Percentiles rank a stretch among this genome's conserved stretches.
phyloP scores from a whole-genome alignment of 2,113 vertebrate genomes.

The Chionomys nivalis region DNA sequence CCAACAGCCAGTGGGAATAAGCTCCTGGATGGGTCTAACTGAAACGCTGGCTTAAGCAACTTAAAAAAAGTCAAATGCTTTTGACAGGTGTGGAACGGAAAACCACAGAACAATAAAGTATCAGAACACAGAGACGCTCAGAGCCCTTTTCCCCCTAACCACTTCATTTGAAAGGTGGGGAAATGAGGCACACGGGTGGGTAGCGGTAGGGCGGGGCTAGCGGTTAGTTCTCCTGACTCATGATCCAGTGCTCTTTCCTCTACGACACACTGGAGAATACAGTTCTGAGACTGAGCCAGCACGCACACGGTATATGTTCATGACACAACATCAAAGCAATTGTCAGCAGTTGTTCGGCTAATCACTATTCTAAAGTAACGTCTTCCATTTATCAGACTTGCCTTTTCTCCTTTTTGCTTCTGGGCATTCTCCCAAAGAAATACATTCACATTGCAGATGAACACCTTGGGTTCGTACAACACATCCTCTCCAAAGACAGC shows the following conservation, averaged over 20 bases:
- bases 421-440: slow-evolving; percentile 53
- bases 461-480: not conserved
- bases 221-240: not conserved
- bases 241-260: not conserved
- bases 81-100: not conserved
- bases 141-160: not conserved
- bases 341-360: not conserved
- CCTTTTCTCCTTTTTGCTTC: slow-evolving; percentile 18
- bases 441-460: not conserved
- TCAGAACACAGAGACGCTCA: slow-evolving; percentile 25
- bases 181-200: not conserved
- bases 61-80: slow-evolving; percentile 66
- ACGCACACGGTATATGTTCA: not conserved
- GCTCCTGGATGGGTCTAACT: slow-evolving; percentile 64
- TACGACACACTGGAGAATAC: not conserved
- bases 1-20: slow-evolving; percentile 66
- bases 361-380: slow-evolving; percentile 28
- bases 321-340: slow-evolving; percentile 21
- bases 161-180: slow-evolving; percentile 27
- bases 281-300: slow-evolving; percentile 14
- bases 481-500: slow-evolving; percentile 48
- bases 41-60: slow-evolving; percentile 62
- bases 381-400: not conserved
- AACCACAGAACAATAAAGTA: slow-evolving; percentile 41
- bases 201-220: not conserved